Evolutionary conservation across 2,113 vertebrate species (phyloP).

Genomic region (Trichechus manatus): DNA sequence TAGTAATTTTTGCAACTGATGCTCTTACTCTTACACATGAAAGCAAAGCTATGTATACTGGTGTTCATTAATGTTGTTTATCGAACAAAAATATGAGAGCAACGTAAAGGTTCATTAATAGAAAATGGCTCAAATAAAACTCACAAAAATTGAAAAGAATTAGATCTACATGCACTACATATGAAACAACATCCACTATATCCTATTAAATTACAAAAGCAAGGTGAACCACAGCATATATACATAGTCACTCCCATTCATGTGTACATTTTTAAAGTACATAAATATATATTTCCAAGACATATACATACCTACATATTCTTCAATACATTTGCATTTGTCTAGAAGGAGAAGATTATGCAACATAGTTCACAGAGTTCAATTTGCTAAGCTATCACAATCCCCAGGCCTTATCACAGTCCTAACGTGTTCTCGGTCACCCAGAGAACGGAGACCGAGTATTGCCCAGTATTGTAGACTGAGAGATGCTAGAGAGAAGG

Average conservation of each 20-base stretch:
- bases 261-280: not conserved
- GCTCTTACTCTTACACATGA: not conserved
- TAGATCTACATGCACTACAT: not conserved
- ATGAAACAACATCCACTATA: no score
- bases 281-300: not conserved
- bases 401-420: not conserved
- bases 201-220: not conserved
- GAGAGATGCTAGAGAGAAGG: not conserved
- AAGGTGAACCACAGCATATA: not conserved
- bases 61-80: not conserved
- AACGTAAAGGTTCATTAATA: not conserved
- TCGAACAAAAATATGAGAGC: not conserved
- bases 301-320: no score
- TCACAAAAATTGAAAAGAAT: not conserved
- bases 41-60: not conserved
- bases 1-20: not conserved
- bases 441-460: not conserved
- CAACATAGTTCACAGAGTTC: not conserved
- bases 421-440: not conserved
- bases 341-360: not conserved
- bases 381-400: not conserved
- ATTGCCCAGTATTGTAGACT: not conserved
- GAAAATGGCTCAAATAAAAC: not conserved
- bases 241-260: not conserved
- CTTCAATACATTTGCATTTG: not conserved